phyloP scores from a whole-genome alignment of 1,140 invertebrate genomes.

The Diploscapter pachys region DNA sequence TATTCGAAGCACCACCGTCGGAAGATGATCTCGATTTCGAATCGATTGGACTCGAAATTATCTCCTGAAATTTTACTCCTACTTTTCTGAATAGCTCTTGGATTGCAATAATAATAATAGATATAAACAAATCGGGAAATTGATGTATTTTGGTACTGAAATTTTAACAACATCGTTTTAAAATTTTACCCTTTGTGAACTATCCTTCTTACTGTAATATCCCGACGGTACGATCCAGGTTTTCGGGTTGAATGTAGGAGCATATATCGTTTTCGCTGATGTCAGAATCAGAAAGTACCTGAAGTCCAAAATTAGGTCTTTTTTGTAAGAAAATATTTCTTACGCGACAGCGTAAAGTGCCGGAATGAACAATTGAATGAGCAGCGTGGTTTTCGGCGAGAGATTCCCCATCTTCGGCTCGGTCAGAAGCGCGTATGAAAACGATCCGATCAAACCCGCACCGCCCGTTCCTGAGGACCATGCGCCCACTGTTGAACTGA shows the following conservation, averaged over 20 bases:
- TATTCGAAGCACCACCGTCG: too few relatives aligned
- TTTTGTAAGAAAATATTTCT: not conserved
- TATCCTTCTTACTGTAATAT: constrained; percentile 6
- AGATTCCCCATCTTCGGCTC: constrained; percentile 40
- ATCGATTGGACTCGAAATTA: too few relatives aligned
- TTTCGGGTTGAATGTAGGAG: constrained; percentile 19
- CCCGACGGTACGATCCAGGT: constrained; percentile 35
- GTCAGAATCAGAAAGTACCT: constrained; percentile 36
- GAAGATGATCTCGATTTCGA: too few relatives aligned
- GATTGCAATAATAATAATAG: not conserved
- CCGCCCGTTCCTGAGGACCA: constrained; percentile 57
- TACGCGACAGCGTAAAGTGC: constrained; percentile 46
- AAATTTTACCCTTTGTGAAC: not conserved
- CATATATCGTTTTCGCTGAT: constrained; percentile 28
- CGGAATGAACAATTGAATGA: constrained; percentile 48
- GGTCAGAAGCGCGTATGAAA: constrained; percentile 50
- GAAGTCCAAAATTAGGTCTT: not conserved
- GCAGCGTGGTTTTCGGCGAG: constrained; percentile 37
- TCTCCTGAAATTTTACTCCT: too few relatives aligned
- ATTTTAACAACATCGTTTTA: not conserved
- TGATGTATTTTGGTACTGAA: not conserved
- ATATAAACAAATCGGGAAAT: too few relatives aligned
- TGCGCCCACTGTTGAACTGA: constrained; percentile 45
- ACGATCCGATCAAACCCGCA: constrained; percentile 51
- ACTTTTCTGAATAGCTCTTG: constrained; percentile 4